Percentiles rank a stretch among this genome's conserved stretches.
Conservation (phyloP, 2,888 invertebrate species). For the Isotomurus palustris region DNA sequence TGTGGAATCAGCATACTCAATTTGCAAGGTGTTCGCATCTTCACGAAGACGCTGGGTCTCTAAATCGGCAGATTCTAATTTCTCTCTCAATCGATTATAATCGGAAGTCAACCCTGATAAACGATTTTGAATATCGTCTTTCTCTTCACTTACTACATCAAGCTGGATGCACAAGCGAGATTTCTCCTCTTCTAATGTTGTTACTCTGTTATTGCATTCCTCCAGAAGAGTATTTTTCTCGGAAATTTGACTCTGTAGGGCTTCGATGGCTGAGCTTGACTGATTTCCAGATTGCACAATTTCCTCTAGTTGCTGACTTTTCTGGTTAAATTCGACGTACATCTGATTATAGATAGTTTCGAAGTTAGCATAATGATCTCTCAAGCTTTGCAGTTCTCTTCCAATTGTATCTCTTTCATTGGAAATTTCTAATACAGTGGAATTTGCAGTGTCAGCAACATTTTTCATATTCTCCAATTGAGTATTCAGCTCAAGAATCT, state of each 20-base stretch:
- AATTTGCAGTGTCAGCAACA: background rate
- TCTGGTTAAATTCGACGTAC: background rate
- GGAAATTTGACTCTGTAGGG: background rate
- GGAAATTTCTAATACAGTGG: background rate
- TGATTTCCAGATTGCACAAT: background rate
- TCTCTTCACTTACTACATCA: background rate
- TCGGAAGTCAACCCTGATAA: slow-evolving; percentile 1
- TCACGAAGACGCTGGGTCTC: slow-evolving; percentile 24
- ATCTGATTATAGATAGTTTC: slow-evolving; percentile 5
- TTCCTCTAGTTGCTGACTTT: slow-evolving; percentile 1
- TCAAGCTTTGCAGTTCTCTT: background rate
- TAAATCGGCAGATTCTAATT: slow-evolving; percentile 15
- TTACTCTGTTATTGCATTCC: background rate
- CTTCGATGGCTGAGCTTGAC: background rate
- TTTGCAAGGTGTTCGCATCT: slow-evolving; percentile 23
- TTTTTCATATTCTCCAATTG: background rate
- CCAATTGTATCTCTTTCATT: background rate
- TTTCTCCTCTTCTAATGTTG: slow-evolving; percentile 3
- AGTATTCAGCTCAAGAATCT: background rate
- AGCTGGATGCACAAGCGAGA: background rate
- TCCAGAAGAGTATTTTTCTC: background rate
- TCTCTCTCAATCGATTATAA: slow-evolving; percentile 12
- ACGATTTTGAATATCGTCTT: background rate
- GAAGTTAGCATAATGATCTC: background rate
- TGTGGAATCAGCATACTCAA: slow-evolving; percentile 21